Evolutionary conservation across 2,797 vertebrate species (phyloP).

Genomic region (Microhierax caerulescens): DNA sequence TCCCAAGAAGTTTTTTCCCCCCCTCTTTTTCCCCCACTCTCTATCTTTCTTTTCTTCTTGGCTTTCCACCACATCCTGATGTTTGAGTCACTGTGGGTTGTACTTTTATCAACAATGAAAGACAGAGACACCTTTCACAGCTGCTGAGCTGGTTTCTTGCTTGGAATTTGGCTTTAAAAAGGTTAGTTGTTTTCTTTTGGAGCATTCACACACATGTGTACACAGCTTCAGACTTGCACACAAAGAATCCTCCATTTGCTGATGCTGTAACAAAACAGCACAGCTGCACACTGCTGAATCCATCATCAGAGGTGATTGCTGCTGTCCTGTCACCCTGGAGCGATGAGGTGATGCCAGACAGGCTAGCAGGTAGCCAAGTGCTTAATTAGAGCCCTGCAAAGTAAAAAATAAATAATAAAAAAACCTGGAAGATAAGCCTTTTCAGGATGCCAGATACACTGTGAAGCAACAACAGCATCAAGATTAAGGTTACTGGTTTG

Average conservation of each 20-base stretch:
- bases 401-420: neutral
- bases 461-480: neutral
- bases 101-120: neutral
- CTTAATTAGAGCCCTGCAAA: neutral
- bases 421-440: neutral
- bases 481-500: neutral
- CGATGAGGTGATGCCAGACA: neutral
- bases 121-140: neutral
- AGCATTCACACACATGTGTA: neutral
- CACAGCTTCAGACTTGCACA: neutral
- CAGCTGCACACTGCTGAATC: neutral
- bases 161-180: conserved; percentile 29
- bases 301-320: neutral
- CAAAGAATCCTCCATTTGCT: conserved; percentile 1
- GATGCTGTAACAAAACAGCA: neutral
- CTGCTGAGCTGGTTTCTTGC: neutral
- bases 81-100: conserved; percentile 9
- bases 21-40: neutral
- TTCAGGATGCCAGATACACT: neutral
- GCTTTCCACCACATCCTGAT: neutral
- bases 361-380: neutral
- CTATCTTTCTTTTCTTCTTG: neutral
- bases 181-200: conserved; percentile 22
- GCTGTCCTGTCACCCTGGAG: neutral
- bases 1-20: neutral